Base-by-base conservation (phyloP, 1,140 invertebrate genomes). In the Drosophila santomea region DNA sequence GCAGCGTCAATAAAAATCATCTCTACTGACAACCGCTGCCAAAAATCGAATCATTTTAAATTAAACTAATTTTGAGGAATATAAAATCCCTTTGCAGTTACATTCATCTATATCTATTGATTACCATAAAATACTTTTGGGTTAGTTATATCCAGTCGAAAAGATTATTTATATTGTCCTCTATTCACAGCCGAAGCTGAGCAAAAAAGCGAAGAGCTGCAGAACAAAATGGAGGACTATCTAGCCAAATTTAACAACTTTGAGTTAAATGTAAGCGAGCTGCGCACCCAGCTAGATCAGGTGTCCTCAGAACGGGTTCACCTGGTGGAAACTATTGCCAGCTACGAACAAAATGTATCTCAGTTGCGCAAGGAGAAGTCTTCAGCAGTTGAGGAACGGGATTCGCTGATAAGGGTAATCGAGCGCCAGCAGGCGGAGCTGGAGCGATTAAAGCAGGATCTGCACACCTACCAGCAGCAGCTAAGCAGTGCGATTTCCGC, bases 341-440 rank as follows among this genome's bases (percentile, higher is more conserved):
- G 93, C 62, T 82, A 94, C 15, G 94, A 95, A 74, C 93, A 93
- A 41, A 94, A 94, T 74, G 92, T 93, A 56, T 80, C 91, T 1
- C 93, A 94, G 35, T 92, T 94, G 61, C 92, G 95, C 4, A 93
- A 93, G 64, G 94, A 95, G 62, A 93, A 95, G 72, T 94, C 96
- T 92, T 90, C 93, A 20, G 94, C 94, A 25, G 92, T 95, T 51
- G 95, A 96, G 80, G 96, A 97, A 90, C 94, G 95, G 44, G 95
- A 96, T 93, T 94, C 94, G 39, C 91, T 96, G 14, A 93, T 95
- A 23, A 94, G 94, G 66, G 95, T 96, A 80, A 91, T 96, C 32
- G 94, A 97, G 81, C 93, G 96, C 8, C 93, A 95, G 50, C 94
- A 95, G 83, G 90, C 93, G 5, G 96, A 97, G 93, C 89, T 97